A percentile compares a stretch with the other conserved stretches of the same genome.
Conservation (phyloP, 2,797 vertebrate genomes). For the Mastacembelus armatus region DNA sequence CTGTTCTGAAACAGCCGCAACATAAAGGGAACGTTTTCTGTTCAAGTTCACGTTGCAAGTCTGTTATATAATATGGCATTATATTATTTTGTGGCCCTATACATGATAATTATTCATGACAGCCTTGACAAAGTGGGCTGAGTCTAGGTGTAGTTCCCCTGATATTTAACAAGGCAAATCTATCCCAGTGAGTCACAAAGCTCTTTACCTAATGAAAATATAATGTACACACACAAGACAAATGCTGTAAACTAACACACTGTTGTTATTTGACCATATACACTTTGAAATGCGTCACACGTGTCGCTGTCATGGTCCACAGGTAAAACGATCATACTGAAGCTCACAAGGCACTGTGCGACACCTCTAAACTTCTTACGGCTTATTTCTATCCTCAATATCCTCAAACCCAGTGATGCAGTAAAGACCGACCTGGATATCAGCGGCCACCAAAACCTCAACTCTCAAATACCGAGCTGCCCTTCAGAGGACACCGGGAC, state of each 20-base stretch:
- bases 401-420: neutral
- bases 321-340: no score
- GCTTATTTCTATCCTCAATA: neutral
- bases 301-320: no score
- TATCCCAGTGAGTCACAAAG: neutral
- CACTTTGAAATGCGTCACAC: neutral
- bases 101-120: neutral
- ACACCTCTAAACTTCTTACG: no score
- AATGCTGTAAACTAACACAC: neutral
- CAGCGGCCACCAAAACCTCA: neutral
- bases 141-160: neutral
- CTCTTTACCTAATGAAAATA: neutral
- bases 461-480: neutral
- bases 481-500: neutral
- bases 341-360: no score
- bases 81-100: no score
- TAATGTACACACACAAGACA: slow-evolving; percentile 21
- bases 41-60: neutral
- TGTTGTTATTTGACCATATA: neutral
- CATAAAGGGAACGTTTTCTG: neutral
- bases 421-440: neutral
- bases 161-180: neutral
- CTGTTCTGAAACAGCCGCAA: neutral
- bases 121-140: neutral
- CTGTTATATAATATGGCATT: neutral